Percentiles rank a stretch among this genome's conserved stretches.
phyloP scores from a whole-genome alignment of 2,113 vertebrate genomes.

The Athene noctua region DNA sequence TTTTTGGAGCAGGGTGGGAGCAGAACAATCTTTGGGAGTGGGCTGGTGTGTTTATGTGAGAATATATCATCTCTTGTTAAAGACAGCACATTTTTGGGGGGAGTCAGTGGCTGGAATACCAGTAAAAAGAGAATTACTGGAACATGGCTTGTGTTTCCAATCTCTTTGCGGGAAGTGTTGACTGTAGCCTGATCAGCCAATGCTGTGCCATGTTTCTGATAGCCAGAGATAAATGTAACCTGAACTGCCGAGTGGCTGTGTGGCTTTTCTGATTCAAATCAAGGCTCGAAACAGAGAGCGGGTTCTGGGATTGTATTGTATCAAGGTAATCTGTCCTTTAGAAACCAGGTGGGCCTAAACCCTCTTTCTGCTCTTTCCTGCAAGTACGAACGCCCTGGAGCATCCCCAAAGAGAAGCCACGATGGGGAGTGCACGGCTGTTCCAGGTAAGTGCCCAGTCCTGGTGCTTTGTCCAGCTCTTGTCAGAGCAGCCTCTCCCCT shows the following conservation, averaged over 20 bases:
- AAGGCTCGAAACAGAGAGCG: neutral
- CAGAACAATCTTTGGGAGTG: neutral
- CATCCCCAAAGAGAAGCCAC: slow-evolving; percentile 90
- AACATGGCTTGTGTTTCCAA: neutral
- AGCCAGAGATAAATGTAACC: neutral
- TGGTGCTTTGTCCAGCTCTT: neutral
- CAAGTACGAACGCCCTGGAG: slow-evolving; percentile 89
- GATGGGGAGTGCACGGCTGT: slow-evolving; percentile 85
- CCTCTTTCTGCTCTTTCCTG: slow-evolving; percentile 14
- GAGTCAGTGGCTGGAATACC: neutral
- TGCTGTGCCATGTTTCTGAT: neutral
- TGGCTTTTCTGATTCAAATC: neutral
- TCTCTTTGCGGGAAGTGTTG: neutral
- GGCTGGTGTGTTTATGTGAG: fast-evolving
- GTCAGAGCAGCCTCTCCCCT: neutral
- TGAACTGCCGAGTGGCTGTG: neutral
- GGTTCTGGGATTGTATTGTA: neutral
- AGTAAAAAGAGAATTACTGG: neutral
- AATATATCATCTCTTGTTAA: neutral
- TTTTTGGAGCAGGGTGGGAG: neutral
- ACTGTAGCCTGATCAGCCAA: neutral
- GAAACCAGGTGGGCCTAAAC: neutral
- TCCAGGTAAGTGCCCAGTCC: slow-evolving; percentile 75
- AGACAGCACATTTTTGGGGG: neutral
- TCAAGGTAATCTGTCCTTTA: neutral